These are phyloP conservation scores for Oncorhynchus gorbuscha DNA, from an alignment of 2,113 vertebrate genomes.

Conservation along the genomic window DNA sequence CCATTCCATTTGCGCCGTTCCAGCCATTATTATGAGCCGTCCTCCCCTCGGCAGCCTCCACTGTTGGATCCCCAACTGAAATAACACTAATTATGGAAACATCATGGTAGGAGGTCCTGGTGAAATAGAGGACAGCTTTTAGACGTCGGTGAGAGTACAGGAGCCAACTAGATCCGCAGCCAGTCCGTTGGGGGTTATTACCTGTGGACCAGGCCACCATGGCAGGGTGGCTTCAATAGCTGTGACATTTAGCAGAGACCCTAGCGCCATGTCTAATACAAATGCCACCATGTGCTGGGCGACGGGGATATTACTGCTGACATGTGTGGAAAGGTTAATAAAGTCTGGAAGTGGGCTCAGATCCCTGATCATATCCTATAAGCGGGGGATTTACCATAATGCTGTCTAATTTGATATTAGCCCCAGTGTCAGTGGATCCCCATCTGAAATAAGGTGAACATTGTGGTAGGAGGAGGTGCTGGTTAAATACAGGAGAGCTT, in stretches of 20 bases:
- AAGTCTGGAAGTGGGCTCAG: constrained; percentile 54
- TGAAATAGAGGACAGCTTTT: too few relatives aligned
- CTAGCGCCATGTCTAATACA: constrained; percentile 64
- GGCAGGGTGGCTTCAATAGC: constrained; percentile 68
- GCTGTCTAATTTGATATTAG: not conserved
- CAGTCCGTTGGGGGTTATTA: constrained; percentile 45
- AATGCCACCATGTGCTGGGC: constrained; percentile 60
- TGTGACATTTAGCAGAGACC: constrained; percentile 71
- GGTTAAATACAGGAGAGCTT: too few relatives aligned
- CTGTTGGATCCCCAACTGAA: not conserved
- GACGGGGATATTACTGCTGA: constrained; percentile 62
- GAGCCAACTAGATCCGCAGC: not conserved
- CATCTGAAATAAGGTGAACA: not conserved
- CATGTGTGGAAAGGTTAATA: constrained; percentile 73
- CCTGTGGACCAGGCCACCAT: constrained; percentile 44
- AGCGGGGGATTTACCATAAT: not conserved
- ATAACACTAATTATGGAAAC: not conserved
- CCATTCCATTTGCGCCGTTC: too few relatives aligned
- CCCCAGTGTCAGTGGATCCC: not conserved
- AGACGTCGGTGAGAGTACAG: too few relatives aligned
- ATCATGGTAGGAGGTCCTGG: too few relatives aligned
- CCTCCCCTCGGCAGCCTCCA: too few relatives aligned
- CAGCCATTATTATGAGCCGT: too few relatives aligned
- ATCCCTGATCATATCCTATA: not conserved
- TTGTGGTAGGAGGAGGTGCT: too few relatives aligned